Percentiles rank a stretch among this genome's conserved stretches.
These are phyloP conservation scores for Phacellophora camtschatica DNA, from an alignment of 30 jellyfish, hydroid and myxozoan genomes.

Conservation along the genomic window DNA sequence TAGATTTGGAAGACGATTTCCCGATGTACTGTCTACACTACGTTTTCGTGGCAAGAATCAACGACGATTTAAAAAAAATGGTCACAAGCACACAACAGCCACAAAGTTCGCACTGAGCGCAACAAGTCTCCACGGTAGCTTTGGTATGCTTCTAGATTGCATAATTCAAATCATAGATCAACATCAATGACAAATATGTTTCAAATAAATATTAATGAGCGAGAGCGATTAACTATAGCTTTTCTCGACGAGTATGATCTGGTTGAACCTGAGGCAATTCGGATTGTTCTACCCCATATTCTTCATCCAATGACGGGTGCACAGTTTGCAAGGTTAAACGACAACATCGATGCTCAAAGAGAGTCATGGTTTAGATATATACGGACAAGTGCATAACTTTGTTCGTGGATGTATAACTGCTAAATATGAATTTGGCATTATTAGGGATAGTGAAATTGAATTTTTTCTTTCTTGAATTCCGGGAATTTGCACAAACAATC, in stretches of 20 bases:
- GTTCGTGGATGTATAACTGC: background rate
- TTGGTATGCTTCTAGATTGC: constrained; percentile 6
- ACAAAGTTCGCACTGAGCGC: constrained; percentile 19
- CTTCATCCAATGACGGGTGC: constrained; percentile 23
- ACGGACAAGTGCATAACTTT: background rate
- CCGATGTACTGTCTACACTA: constrained; percentile 21
- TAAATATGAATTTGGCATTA: background rate
- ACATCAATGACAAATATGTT: constrained; percentile 29
- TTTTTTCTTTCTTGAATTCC: too few species aligned
- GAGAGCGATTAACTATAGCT: background rate
- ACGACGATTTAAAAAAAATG: constrained; percentile 4
- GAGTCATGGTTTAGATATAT: constrained; percentile 22
- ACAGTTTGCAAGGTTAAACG: background rate
- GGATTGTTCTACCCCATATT: constrained; percentile 13
- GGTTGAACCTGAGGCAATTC: constrained; percentile 15
- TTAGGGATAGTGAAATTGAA: background rate
- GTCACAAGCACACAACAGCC: constrained; percentile 26
- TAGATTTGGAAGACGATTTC: background rate
- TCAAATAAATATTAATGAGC: background rate
- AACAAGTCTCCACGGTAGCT: constrained; percentile 32
- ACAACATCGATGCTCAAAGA: background rate
- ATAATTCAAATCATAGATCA: background rate
- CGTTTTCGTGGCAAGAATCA: constrained; percentile 11
- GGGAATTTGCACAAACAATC: too few species aligned
- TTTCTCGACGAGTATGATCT: background rate